Evolutionary conservation across 2,113 vertebrate species (phyloP).

Genomic region (Formicarius rufipectus): DNA sequence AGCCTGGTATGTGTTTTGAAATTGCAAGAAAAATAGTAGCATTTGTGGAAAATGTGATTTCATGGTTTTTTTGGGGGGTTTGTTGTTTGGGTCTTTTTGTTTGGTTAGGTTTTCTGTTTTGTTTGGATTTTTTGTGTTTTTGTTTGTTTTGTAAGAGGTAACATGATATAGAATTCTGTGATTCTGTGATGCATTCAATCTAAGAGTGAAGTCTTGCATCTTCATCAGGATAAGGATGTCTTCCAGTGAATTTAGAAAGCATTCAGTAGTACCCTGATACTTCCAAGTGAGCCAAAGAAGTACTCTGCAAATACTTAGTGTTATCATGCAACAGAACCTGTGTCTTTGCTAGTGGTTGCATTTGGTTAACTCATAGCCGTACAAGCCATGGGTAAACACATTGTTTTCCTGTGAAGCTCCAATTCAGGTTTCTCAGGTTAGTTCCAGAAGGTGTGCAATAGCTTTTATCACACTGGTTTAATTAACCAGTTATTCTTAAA

Average conservation of each 20-base stretch:
- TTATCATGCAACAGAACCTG: not conserved
- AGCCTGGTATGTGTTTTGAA: constrained; percentile 86
- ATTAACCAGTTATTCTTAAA: constrained; percentile 19
- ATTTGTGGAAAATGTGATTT: not conserved
- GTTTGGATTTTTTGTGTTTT: not conserved
- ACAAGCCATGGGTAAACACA: not conserved
- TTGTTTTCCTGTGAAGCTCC: not conserved
- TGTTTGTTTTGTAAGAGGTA: not conserved
- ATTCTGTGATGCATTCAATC: too few relatives aligned
- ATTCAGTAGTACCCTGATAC: not conserved
- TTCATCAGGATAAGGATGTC: not conserved
- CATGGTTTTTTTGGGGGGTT: not conserved
- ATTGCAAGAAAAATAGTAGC: not conserved
- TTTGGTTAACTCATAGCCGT: not conserved
- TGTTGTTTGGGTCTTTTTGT: too few relatives aligned
- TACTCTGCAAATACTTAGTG: not conserved
- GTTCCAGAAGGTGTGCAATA: not conserved
- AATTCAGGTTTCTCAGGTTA: not conserved
- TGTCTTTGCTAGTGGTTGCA: not conserved
- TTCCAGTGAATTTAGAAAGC: not conserved
- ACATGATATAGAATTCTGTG: not conserved
- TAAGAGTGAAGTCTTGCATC: not conserved
- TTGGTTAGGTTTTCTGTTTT: too few relatives aligned
- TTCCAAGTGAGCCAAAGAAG: not conserved
- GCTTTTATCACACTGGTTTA: constrained; percentile 8